A percentile compares a stretch with the other conserved stretches of the same genome.
phyloP scores from a whole-genome alignment of 2,888 invertebrate genomes.

The Glaucopsyche alexis region DNA sequence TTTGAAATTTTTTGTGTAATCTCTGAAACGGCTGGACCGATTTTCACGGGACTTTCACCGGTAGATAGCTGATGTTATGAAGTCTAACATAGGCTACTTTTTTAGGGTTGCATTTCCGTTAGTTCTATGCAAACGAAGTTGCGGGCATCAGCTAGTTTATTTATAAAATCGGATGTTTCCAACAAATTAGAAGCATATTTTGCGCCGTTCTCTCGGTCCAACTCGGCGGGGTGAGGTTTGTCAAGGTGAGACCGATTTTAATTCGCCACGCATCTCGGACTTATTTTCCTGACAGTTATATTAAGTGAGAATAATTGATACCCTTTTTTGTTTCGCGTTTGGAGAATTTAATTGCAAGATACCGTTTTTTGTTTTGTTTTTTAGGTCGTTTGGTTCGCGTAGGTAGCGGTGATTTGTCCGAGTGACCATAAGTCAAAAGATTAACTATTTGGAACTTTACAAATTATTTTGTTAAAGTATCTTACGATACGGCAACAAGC shows the following conservation, averaged over 20 bases:
- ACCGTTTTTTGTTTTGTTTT: conserved; percentile 6
- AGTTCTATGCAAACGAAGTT: too few relatives aligned
- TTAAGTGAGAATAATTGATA: neutral
- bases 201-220: too few relatives aligned
- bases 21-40: too few relatives aligned
- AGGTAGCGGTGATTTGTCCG: neutral
- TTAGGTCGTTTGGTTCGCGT: conserved; percentile 7
- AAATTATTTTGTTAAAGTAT: neutral
- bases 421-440: neutral
- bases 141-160: too few relatives aligned
- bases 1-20: too few relatives aligned
- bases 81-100: too few relatives aligned
- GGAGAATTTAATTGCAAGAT: neutral
- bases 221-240: neutral
- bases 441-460: neutral
- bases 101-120: too few relatives aligned
- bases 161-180: too few relatives aligned
- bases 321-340: conserved; percentile 6
- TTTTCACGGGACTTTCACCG: too few relatives aligned
- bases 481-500: neutral
- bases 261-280: neutral
- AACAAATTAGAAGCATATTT: too few relatives aligned
- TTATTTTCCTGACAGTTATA: neutral
- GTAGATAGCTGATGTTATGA: too few relatives aligned
- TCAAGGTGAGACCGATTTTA: conserved; percentile 5